A percentile compares a stretch with the other conserved stretches of the same genome.
Conservation (phyloP, 2,888 invertebrate genomes). For the Macaria notata region DNA sequence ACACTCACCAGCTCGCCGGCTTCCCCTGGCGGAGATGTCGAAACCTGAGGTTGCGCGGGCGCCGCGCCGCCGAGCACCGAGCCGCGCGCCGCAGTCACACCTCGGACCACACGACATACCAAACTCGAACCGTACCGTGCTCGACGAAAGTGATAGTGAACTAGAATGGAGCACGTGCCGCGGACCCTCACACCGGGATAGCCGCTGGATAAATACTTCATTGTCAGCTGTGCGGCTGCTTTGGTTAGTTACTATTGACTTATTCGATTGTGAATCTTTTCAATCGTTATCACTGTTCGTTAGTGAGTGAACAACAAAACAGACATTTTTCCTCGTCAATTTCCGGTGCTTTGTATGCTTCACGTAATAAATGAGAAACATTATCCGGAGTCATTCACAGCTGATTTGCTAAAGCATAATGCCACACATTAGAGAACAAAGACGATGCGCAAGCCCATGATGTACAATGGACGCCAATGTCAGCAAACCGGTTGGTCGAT, state of each 20-base stretch:
- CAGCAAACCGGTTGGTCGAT: constrained; percentile 40
- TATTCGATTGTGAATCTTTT: not conserved
- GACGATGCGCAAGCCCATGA: constrained; percentile 20
- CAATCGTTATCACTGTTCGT: not conserved
- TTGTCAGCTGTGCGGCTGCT: constrained; percentile 6
- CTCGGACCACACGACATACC: constrained; percentile 51
- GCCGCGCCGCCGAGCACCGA: constrained; percentile 39
- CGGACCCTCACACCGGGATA: constrained; percentile 42
- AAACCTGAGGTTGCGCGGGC: constrained; percentile 67
- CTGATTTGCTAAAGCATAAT: constrained; percentile 9
- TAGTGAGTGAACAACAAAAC: not conserved
- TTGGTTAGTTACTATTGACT: constrained; percentile 29
- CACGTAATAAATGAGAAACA: constrained; percentile 1
- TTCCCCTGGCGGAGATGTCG: constrained; percentile 66
- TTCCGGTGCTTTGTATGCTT: constrained; percentile 10
- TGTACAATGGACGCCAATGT: constrained; percentile 36
- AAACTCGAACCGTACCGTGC: constrained; percentile 44
- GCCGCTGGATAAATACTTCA: constrained; percentile 18
- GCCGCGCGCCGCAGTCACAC: constrained; percentile 47
- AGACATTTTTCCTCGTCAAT: constrained; percentile 7
- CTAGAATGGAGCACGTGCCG: constrained; percentile 51
- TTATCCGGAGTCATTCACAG: constrained; percentile 11
- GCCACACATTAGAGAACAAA: constrained; percentile 27
- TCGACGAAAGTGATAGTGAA: constrained; percentile 69
- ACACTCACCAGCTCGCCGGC: constrained; percentile 38